Base-by-base conservation (phyloP, 1,140 invertebrate species). In the Hyposmocoma kahamanoa region DNA sequence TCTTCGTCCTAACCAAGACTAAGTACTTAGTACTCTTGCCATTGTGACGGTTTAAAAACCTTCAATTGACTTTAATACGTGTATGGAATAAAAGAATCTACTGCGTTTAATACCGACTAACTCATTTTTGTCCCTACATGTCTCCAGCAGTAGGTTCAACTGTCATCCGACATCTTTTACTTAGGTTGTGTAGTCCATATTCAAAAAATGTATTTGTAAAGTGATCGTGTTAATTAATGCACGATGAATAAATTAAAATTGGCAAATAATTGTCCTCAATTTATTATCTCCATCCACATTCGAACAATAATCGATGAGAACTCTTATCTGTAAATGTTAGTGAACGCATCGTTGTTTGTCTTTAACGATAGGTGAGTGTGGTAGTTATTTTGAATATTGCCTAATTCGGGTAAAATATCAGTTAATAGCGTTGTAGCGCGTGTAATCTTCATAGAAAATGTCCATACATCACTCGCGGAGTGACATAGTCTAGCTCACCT, bases 1-100 rank as follows among this genome's bases (percentile, higher is more conserved):
- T 80, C 79, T 81, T 83, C 81, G 81, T 84, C 81, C 81, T 83
- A 61, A 47, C 61, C 70, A 84, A 84, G 79, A 84, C 78, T 82
- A 74, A n/a, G 78, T 84, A 81, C 77, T 75, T 76, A 84, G 77
- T 81, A 82, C 78, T 67, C 49, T 42, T 59, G 66, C 51, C 55
- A 62, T 67, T 55, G 59, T 54, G 64, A 68, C 68, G 69, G 59
- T 68, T 67, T 20, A 11, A 36, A 22, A n/a, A n/a, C n/a, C n/a
- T n/a, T n/a, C n/a, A n/a, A n/a, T n/a, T n/a, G n/a, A n/a, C n/a
- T n/a, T n/a, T n/a, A n/a, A n/a, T n/a, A n/a, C n/a, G n/a, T n/a
- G n/a, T n/a, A n/a, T n/a, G n/a, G n/a, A n/a, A n/a, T n/a, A n/a
- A n/a, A n/a, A n/a, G n/a, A n/a, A n/a, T n/a, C n/a, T n/a, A n/a